These are phyloP conservation scores for Morone chrysops DNA, from an alignment of 2,113 vertebrate species.

Conservation along the genomic window DNA sequence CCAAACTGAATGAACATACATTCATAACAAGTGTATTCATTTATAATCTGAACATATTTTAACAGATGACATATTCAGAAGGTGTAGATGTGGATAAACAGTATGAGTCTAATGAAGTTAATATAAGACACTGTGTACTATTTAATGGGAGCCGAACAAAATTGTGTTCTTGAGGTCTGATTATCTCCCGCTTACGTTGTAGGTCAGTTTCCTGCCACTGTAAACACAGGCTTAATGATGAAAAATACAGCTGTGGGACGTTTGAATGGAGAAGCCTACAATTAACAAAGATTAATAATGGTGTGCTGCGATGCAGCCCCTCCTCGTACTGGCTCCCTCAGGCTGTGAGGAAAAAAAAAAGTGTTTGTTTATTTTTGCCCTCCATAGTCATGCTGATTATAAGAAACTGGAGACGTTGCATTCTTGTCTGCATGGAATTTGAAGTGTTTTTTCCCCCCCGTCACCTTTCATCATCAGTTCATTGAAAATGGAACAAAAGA, in stretches of 20 bases:
- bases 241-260: slow-evolving; percentile 74
- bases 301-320: slow-evolving; percentile 67
- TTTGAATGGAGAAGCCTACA: slow-evolving; percentile 72
- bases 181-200: slow-evolving; percentile 8
- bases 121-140: not conserved
- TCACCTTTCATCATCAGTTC: slow-evolving; percentile 56
- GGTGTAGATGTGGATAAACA: not conserved
- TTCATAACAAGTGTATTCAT: not conserved
- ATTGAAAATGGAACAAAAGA: slow-evolving; percentile 35
- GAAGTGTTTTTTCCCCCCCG: not conserved
- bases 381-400: slow-evolving; percentile 76
- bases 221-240: slow-evolving; percentile 67
- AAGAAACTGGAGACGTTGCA: slow-evolving; percentile 72
- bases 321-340: slow-evolving; percentile 31
- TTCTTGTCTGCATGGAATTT: slow-evolving; percentile 61
- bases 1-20: not conserved
- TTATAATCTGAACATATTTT: not conserved
- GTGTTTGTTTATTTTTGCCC: slow-evolving; percentile 80
- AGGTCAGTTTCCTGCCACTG: slow-evolving; percentile 31
- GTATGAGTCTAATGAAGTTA: no score
- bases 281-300: slow-evolving; percentile 84
- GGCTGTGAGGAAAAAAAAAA: slow-evolving; percentile 63
- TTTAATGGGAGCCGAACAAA: not conserved
- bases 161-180: slow-evolving; percentile 13
- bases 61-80: not conserved